A percentile compares a stretch with the other conserved stretches of the same genome.
These are phyloP conservation scores for Chionomys nivalis DNA, from an alignment of 2,113 vertebrate genomes.

Conservation along the genomic window DNA sequence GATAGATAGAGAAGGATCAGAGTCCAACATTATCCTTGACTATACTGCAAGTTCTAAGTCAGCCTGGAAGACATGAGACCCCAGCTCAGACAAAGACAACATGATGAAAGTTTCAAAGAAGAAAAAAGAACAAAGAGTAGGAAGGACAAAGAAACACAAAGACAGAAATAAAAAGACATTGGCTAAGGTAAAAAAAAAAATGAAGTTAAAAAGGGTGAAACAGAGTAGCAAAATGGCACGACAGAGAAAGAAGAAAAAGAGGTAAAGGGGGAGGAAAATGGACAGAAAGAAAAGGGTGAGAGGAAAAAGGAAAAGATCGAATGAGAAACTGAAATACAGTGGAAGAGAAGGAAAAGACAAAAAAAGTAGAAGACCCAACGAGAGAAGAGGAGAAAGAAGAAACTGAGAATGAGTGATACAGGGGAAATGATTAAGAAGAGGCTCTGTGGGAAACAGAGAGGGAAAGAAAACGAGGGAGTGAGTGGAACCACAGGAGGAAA, in stretches of 20 bases:
- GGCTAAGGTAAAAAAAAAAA: neutral
- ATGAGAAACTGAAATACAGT: neutral
- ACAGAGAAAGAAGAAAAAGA: neutral
- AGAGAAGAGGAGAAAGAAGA: neutral
- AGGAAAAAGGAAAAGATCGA: neutral
- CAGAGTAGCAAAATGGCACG: neutral
- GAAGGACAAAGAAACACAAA: neutral
- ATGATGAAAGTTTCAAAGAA: neutral
- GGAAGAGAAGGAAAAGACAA: neutral
- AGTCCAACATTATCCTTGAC: neutral
- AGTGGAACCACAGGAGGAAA: neutral
- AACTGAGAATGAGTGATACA: neutral
- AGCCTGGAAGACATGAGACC: neutral
- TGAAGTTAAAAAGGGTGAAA: neutral
- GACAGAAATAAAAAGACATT: neutral
- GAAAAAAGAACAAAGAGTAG: neutral
- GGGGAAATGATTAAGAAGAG: neutral
- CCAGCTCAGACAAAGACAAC: neutral
- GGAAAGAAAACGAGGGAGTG: neutral
- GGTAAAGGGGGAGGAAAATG: too few relatives aligned
- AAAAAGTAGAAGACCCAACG: neutral
- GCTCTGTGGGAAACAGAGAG: neutral
- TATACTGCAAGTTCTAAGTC: neutral
- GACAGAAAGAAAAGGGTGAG: neutral
- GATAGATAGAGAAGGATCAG: neutral